phyloP scores from a whole-genome alignment of 2,888 invertebrate species.

The Mylabris sibirica region DNA sequence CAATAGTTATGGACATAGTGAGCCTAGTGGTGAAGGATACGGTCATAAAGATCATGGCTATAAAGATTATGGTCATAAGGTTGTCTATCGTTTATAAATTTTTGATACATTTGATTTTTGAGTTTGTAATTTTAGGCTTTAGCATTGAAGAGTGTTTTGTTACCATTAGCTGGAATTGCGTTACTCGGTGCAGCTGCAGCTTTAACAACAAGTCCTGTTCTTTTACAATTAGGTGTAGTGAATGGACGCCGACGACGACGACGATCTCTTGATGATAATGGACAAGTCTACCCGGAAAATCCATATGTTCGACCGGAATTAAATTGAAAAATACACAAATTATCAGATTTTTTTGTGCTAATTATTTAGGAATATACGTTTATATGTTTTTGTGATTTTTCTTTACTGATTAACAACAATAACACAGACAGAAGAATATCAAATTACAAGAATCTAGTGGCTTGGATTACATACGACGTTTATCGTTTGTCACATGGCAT shows the following conservation, averaged over 20 bases:
- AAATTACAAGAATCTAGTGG: neutral
- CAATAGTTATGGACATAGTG: conserved; percentile 1
- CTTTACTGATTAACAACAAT: neutral
- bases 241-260: conserved; percentile 67
- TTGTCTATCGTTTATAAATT: neutral
- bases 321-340: neutral
- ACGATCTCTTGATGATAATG: conserved; percentile 17
- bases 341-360: neutral
- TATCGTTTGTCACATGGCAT: neutral
- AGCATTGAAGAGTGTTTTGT: conserved; percentile 68
- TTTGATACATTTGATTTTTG: neutral
- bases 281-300: conserved; percentile 29
- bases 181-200: conserved; percentile 80
- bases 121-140: conserved; percentile 63
- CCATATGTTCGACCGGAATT: conserved; percentile 24
- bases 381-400: neutral
- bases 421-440: neutral
- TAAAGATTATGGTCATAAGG: conserved; percentile 16
- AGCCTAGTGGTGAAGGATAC: conserved; percentile 24
- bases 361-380: neutral
- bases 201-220: conserved; percentile 79
- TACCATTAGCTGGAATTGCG: conserved; percentile 81
- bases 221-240: conserved; percentile 79
- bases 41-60: conserved; percentile 16
- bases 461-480: neutral